phyloP scores from a whole-genome alignment of 35 echinoderm and acorn worm species.

The Lytechinus pictus region DNA sequence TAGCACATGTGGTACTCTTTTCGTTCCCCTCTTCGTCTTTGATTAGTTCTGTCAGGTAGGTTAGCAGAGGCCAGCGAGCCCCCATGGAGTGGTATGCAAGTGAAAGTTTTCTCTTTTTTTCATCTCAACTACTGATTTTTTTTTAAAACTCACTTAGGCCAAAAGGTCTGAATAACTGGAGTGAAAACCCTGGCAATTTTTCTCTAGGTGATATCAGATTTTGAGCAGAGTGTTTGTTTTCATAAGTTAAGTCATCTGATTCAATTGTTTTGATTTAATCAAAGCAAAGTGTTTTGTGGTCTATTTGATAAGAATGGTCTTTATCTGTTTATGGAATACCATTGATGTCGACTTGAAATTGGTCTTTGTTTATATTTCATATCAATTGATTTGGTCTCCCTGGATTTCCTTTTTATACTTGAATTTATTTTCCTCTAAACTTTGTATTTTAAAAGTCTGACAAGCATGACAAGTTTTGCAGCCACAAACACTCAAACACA shows the following conservation, averaged over 20 bases:
- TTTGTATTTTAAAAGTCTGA: no score
- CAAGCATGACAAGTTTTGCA: no score
- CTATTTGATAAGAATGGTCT: background rate
- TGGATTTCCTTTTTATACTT: background rate
- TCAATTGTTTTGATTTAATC: background rate
- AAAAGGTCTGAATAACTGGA: background rate
- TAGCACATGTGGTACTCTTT: background rate
- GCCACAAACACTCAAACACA: no score
- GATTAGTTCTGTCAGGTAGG: slow-evolving; percentile 9
- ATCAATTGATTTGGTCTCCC: background rate
- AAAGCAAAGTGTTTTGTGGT: background rate
- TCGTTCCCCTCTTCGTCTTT: background rate
- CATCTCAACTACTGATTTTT: background rate
- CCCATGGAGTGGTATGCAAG: background rate
- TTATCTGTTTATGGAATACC: background rate
- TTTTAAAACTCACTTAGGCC: background rate
- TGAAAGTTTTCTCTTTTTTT: background rate
- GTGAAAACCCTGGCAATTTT: background rate
- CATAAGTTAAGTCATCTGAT: slow-evolving; percentile 2
- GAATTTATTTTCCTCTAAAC: background rate
- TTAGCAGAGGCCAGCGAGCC: background rate
- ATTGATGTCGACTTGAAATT: background rate
- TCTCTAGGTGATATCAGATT: background rate
- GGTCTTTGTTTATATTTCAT: background rate
- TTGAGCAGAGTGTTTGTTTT: background rate